Evolutionary conservation across 2,113 vertebrate genomes (phyloP), one percentile per base, ranked within the genome.

Genomic region (Xiphophorus hellerii): DNA sequence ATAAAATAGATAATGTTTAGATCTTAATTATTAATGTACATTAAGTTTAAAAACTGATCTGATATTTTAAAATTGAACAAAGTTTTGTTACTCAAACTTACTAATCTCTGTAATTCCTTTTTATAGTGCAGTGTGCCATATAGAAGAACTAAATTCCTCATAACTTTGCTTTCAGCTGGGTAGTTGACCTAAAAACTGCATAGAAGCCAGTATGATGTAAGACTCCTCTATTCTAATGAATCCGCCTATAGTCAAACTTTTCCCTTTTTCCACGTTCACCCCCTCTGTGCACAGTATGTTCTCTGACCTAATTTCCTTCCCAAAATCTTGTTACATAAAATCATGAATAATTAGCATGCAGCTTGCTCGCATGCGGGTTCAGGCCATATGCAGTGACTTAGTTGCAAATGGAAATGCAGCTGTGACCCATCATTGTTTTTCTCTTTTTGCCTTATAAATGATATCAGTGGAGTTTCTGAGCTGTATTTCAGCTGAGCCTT

Each of bases 321-420:
- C 71, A 61, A 77, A 88, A 83, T 83, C 84, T 67, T 10, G 77
- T 84, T 87, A 71, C 69, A 70, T 85, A 85, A 87, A 85, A 72
- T 60, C 80, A 81, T 81, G 82, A 83, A 81, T 85, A 85, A 89
- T 81, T 78, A 63, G 68, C 64, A 20, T 42, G 66, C 42, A 58
- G 73, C 69, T 22, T 20, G 62, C 65, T 69, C 3, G 4, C 70
- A 10, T 60, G 63, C 62, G 8, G 60, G 39, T 62, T 35, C 22
- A 66, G 44, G 62, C 69, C 75, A 14, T 48, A 78, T 3, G 62
- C 62, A 33, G 64, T 3, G 66, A 64, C 1, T 22, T 60, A 67
- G 67, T 31, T 63, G 66, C 35, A 27, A 42, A 37, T 3, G 5
- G 17, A 48, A 74, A 39, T 20, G 42, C 12, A 80, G 83, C 75